These are phyloP conservation scores for Hydropotes inermis DNA, from an alignment of 2,113 vertebrate species.

Conservation along the genomic window DNA sequence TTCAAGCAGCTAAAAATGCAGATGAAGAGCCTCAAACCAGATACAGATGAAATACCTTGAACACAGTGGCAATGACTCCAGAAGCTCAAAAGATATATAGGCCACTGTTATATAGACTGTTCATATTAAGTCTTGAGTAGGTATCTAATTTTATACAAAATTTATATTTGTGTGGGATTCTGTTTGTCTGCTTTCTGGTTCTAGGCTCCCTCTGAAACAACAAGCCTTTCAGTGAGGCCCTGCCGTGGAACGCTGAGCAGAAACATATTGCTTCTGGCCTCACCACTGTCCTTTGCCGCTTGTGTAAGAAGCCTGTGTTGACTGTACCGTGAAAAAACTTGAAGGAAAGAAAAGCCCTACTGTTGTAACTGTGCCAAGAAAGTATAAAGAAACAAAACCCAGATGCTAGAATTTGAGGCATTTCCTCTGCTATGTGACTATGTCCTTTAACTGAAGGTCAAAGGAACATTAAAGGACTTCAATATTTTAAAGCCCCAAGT, in stretches of 20 bases:
- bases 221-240: conserved; percentile 61
- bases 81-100: neutral
- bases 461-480: conserved; percentile 72
- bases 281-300: conserved; percentile 52
- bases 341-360: conserved; percentile 71
- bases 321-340: conserved; percentile 66
- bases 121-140: neutral
- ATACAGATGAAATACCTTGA: neutral
- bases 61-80: neutral
- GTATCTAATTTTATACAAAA: neutral
- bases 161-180: conserved; percentile 32
- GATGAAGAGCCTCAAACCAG: neutral
- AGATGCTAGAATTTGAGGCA: conserved; percentile 85
- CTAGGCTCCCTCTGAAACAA: conserved; percentile 64
- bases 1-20: neutral
- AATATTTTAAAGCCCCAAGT: conserved; percentile 62
- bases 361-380: conserved; percentile 77
- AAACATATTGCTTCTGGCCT: conserved; percentile 74
- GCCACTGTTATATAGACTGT: neutral
- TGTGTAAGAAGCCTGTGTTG: conserved; percentile 71
- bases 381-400: conserved; percentile 81
- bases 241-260: conserved; percentile 21
- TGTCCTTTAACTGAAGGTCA: conserved; percentile 81
- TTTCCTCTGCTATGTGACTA: conserved; percentile 83
- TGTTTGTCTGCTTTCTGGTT: conserved; percentile 35